phyloP scores from a whole-genome alignment of 2,797 vertebrate species.

The Peromyscus melanophrys region DNA sequence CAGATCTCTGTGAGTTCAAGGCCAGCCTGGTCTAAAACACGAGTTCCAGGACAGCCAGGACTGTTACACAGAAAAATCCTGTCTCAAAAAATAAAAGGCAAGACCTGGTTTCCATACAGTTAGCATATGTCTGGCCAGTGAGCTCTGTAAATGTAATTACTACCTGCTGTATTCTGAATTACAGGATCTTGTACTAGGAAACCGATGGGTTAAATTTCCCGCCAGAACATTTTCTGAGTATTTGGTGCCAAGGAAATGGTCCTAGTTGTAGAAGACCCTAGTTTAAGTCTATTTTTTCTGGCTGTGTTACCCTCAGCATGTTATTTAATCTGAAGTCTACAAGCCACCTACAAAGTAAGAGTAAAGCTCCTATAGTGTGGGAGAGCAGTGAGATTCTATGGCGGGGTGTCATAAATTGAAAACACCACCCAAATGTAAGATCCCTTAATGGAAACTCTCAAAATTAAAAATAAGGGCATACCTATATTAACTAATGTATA shows the following conservation, averaged over 20 bases:
- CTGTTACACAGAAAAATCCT: no score
- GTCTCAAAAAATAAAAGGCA: not conserved
- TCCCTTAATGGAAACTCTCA: conserved; percentile 23
- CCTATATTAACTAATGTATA: not conserved
- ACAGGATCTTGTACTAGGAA: conserved; percentile 59
- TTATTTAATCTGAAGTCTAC: conserved; percentile 46
- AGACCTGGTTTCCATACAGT: not conserved
- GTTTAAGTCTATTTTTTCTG: not conserved
- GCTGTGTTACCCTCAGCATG: not conserved
- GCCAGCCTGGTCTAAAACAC: no score
- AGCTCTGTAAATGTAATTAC: conserved; percentile 59
- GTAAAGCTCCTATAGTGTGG: not conserved
- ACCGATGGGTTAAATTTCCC: not conserved
- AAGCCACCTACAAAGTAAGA: not conserved
- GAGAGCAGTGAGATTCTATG: not conserved
- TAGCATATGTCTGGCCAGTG: not conserved
- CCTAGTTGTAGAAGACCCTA: not conserved
- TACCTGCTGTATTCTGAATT: conserved; percentile 25
- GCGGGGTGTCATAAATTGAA: not conserved
- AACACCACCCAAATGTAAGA: not conserved
- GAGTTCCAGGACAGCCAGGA: no score
- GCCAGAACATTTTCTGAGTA: conserved; percentile 44
- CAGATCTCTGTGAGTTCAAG: no score
- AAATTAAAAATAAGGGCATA: conserved; percentile 10
- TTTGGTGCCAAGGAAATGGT: conserved; percentile 17